These are phyloP conservation scores for Apocrypta bakeri DNA, from an alignment of 1,140 invertebrate species.

Conservation along the genomic window DNA sequence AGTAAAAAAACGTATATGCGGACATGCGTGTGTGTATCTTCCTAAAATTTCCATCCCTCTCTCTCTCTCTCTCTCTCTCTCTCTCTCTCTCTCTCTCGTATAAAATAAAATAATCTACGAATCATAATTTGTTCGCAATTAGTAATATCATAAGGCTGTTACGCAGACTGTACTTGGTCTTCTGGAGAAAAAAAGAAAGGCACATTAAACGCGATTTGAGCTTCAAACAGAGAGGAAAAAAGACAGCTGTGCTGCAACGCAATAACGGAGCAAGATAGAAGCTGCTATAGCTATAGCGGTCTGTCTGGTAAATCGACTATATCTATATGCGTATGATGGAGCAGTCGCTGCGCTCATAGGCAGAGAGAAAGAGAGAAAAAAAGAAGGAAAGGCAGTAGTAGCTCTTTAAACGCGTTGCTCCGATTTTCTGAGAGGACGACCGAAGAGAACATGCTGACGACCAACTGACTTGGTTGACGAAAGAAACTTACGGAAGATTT, in stretches of 20 bases:
- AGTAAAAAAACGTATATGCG: too few relatives aligned
- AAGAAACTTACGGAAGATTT: neutral
- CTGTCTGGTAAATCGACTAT: neutral
- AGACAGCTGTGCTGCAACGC: neutral
- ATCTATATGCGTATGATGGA: neutral
- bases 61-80: too few relatives aligned
- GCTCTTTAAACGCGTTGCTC: constrained; percentile 8
- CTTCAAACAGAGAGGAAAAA: neutral
- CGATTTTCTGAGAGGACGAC: constrained; percentile 7
- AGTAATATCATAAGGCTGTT: too few relatives aligned
- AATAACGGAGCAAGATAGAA: too few relatives aligned
- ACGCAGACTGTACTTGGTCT: too few relatives aligned
- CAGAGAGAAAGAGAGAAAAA: neutral
- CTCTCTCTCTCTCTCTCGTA: too few relatives aligned
- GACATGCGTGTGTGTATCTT: too few relatives aligned
- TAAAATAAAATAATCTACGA: too few relatives aligned
- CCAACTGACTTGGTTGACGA: constrained; percentile 34
- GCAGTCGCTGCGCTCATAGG: neutral
- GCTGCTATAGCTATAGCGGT: too few relatives aligned
- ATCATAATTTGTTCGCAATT: too few relatives aligned
- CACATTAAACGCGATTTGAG: neutral
- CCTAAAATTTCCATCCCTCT: too few relatives aligned
- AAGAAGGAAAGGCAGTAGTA: neutral
- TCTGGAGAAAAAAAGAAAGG: neutral
- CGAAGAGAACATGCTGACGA: neutral